Base-by-base conservation (phyloP, 2,888 invertebrate species). In the Apocheima hispidaria region DNA sequence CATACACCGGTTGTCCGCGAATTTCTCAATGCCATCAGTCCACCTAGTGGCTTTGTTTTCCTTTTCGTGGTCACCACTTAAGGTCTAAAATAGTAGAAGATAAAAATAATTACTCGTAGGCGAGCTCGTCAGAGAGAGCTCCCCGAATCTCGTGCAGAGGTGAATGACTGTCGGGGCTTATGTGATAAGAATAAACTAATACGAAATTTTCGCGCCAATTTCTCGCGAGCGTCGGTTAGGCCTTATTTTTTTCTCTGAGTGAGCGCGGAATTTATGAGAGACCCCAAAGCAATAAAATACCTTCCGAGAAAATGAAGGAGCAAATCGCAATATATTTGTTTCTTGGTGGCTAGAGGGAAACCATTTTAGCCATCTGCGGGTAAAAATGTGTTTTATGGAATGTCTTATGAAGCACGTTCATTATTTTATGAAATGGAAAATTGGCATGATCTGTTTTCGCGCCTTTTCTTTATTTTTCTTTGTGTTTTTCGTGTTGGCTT, bases 291-390 rank as follows among this genome's bases (percentile, higher is more conserved):
- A 92, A 92, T 92, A 92, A 92, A 92, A 91, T 90, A 92, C 91
- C 91, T 90, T 87, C 89, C 78, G 87, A 87, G 91, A 90, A 90
- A 91, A 92, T 92, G 92, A 91, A 92, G 90, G 90, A 87, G 89
- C 88, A 89, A 91, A 91, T 91, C 89, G 90, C 88, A 87, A 91
- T 90, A 89, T 90, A 90, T 92, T 90, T 91, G 88, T 89, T 89
- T 88, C 85, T 87, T 81, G 82, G 87, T 83, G 88, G 90, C 84
- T 86, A 81, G 83, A 82, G 82, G 84, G 83, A 82, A 84, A 81
- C 83, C 86, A 83, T 88, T 89, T 84, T 78, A 81, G 81, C 82
- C 86, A 83, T 86, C 87, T 86, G 85, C 80, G 83, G 79, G 82
- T 80, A 74, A 74, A 82, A 84, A 86, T 84, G 83, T 85, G 83